These are phyloP conservation scores for Drosophila limbata DNA, from an alignment of 2,888 invertebrate genomes.

Conservation along the genomic window DNA sequence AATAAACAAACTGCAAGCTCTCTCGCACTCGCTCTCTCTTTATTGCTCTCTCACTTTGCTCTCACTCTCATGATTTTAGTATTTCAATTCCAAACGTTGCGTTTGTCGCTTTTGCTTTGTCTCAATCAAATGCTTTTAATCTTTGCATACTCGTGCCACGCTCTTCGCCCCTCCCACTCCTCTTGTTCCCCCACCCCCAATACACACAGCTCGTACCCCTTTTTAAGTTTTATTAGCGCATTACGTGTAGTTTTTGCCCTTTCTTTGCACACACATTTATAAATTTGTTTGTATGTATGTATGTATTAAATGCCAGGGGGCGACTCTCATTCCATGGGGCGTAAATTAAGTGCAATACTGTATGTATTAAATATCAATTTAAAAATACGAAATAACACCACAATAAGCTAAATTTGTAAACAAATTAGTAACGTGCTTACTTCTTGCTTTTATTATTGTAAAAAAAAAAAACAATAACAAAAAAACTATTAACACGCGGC, in stretches of 20 bases:
- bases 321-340: constrained; percentile 58
- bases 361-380: constrained; percentile 3
- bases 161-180: constrained; percentile 17
- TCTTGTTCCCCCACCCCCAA: not conserved
- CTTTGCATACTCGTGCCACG: constrained; percentile 64
- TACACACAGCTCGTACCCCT: constrained; percentile 25
- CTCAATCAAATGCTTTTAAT: constrained; percentile 75
- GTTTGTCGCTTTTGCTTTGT: constrained; percentile 59
- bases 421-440: constrained; percentile 42
- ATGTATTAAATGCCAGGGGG: constrained; percentile 15
- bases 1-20: constrained; percentile 56
- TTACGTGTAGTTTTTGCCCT: constrained; percentile 58
- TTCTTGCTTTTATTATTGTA: constrained; percentile 23
- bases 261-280: constrained; percentile 2
- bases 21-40: constrained; percentile 1
- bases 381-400: constrained; percentile 12
- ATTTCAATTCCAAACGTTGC: constrained; percentile 57
- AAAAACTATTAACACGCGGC: constrained; percentile 26
- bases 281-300: not conserved
- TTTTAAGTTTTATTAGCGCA: constrained; percentile 70
- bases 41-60: not conserved
- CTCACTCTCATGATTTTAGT: constrained; percentile 1
- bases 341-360: constrained; percentile 67
- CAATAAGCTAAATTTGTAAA: constrained; percentile 44
- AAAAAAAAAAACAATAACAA: constrained; percentile 1